phyloP scores from a whole-genome alignment of 2,888 invertebrate genomes.

The Chromoteleia sp. region DNA sequence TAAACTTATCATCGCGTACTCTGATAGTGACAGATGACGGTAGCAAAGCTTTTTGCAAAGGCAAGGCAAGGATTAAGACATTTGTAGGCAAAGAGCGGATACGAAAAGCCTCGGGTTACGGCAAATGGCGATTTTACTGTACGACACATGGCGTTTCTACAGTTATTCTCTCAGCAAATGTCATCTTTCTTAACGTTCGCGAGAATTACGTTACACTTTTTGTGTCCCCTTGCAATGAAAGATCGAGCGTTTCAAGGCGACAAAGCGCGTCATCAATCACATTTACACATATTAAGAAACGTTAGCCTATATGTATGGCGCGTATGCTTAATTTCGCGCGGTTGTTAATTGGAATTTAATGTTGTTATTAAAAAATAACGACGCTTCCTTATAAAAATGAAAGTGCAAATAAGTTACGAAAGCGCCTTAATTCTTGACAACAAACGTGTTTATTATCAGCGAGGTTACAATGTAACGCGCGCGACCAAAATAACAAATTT shows the following conservation, averaged over 20 bases:
- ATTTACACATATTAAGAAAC: conserved; percentile 41
- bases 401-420: not conserved
- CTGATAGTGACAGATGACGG: conserved; percentile 43
- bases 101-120: conserved; percentile 27
- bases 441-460: conserved; percentile 39
- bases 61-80: conserved; percentile 44
- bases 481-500: conserved; percentile 17
- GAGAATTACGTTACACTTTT: conserved; percentile 61
- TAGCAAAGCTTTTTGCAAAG: too few species aligned
- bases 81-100: conserved; percentile 8
- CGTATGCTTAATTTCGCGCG: conserved; percentile 8
- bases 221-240: conserved; percentile 48
- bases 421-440: not conserved
- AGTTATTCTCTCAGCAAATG: conserved; percentile 51
- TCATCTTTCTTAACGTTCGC: conserved; percentile 55
- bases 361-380: not conserved
- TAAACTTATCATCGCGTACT: conserved; percentile 33
- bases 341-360: conserved; percentile 31
- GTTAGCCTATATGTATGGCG: conserved; percentile 33
- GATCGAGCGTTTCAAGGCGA: conserved; percentile 74
- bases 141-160: conserved; percentile 57
- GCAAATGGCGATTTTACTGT: conserved; percentile 18
- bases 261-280: conserved; percentile 79
- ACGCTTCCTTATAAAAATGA: not conserved
- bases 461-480: not conserved